phyloP scores from a whole-genome alignment of 1,140 invertebrate species.

The Teleopsis dalmanni region DNA sequence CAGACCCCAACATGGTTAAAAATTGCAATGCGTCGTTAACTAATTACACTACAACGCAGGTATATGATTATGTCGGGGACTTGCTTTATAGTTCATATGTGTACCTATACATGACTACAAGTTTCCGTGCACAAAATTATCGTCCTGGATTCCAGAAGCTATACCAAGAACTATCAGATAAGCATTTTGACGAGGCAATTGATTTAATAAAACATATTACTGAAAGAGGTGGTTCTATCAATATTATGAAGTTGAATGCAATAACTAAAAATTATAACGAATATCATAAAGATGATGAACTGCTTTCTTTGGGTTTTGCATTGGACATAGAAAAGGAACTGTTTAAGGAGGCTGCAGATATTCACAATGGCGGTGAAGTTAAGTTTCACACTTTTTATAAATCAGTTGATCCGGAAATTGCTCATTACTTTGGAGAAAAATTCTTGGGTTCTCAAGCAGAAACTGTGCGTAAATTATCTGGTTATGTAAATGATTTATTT shows the following conservation, averaged over 20 bases:
- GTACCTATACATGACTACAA: slow-evolving; percentile 63
- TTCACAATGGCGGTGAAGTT: slow-evolving; percentile 64
- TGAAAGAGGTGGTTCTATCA: slow-evolving; percentile 56
- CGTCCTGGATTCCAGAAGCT: slow-evolving; percentile 67
- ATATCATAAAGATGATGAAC: slow-evolving; percentile 56
- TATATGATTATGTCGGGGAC: slow-evolving; percentile 65
- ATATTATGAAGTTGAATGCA: slow-evolving; percentile 7
- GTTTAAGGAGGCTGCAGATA: slow-evolving; percentile 56
- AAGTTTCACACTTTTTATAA: too few relatives aligned
- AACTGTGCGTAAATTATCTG: slow-evolving; percentile 58
- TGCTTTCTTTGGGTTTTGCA: slow-evolving; percentile 63
- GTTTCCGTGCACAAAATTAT: slow-evolving; percentile 69
- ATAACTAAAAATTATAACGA: too few relatives aligned
- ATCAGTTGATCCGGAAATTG: slow-evolving; percentile 56
- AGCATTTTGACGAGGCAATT: slow-evolving; percentile 64
- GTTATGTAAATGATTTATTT: slow-evolving; percentile 63
- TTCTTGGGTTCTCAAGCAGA: slow-evolving; percentile 62
- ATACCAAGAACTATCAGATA: slow-evolving; percentile 65
- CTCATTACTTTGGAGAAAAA: slow-evolving; percentile 65
- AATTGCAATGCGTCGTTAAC: too few relatives aligned
- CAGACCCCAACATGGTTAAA: too few relatives aligned
- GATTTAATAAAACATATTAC: slow-evolving; percentile 67
- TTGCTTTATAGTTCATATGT: too few relatives aligned
- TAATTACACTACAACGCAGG: too few relatives aligned
- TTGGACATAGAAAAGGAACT: slow-evolving; percentile 66